Evolutionary conservation across 2,888 invertebrate genomes (phyloP), one percentile per base, ranked within the genome.

Genomic region (Eudemis profundana): DNA sequence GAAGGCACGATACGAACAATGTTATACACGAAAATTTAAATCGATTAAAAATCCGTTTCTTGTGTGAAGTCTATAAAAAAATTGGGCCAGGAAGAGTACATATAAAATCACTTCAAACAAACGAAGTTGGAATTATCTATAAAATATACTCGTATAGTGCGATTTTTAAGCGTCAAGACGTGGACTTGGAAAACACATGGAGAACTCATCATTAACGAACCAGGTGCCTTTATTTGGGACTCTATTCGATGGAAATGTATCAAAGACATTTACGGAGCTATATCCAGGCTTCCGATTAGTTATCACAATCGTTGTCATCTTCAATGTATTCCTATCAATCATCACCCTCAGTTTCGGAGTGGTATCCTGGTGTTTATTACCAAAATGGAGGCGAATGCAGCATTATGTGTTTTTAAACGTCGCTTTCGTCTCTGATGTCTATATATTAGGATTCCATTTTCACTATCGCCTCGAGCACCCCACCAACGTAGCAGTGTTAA

Each of bases 401-500:
- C 8, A 23, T 19, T 27, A 29, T 4, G 70, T 67, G 27, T 21
- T 44, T 19, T 12, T 44, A 44, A 44, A 44, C 44, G 21, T 21
- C 1, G 53, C 36, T 38, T n/a, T 53, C 4, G 12, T n/a, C 53
- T 17, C 36, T 21, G 36, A 44, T 4, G 10, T 44, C 19, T 19
- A 44, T 19, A 12, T 44, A 15, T 10, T 44, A 10, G 44, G 44
- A 10, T 19, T 21, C 4, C 12, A 2, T 19, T 10, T 15, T 4
- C 12, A 15, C 15, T 19, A 4, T 44, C 19, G 21, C 4, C 19
- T 1, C 4, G 19, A 19, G 4, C 4, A 19, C 44, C 19, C 44
- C 19, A n/a, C 44, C n/a, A n/a, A n/a, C n/a, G n/a, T n/a, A 4
- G 19, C 19, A 3, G 19, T 10, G 1, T 10, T 44, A 12, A 21